These are phyloP conservation scores for Falco novaeseelandiae DNA, from an alignment of 2,797 vertebrate species.

Conservation along the genomic window DNA sequence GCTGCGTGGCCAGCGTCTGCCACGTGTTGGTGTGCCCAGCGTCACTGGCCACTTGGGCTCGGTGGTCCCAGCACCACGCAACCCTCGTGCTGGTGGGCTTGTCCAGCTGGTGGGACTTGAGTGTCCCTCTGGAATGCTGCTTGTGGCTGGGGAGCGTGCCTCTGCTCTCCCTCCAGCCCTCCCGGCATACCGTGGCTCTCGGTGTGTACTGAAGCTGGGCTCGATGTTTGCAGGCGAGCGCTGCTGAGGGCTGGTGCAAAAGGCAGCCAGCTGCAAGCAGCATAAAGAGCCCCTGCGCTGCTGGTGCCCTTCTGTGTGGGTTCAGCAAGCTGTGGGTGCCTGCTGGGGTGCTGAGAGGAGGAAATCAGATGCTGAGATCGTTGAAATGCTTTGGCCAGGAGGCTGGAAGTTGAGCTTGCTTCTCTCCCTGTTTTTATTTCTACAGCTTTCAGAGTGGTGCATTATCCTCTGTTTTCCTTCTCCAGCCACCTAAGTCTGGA, in stretches of 20 bases:
- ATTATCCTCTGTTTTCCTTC: neutral
- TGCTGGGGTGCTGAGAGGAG: neutral
- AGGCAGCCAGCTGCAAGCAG: accelerated
- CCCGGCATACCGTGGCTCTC: accelerated
- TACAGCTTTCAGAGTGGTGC: neutral
- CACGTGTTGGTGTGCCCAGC: accelerated
- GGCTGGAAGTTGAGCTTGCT: neutral
- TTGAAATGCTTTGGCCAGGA: neutral
- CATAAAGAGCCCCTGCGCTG: accelerated
- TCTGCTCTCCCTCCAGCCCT: neutral
- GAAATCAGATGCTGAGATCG: accelerated
- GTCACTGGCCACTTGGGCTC: accelerated
- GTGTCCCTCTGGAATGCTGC: no score
- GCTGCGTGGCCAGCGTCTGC: neutral
- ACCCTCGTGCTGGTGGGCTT: neutral
- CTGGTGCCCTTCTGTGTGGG: neutral
- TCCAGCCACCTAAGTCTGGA: slow-evolving; percentile 28
- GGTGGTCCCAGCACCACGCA: accelerated
- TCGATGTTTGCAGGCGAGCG: accelerated
- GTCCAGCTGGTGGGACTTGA: neutral
- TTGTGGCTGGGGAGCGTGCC: neutral
- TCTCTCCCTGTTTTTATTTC: neutral
- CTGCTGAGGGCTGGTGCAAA: neutral
- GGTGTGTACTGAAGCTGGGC: neutral
- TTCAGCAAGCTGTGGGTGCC: neutral